Evolutionary conservation across 2,113 vertebrate species (phyloP).

Genomic region (Mohoua ochrocephala): DNA sequence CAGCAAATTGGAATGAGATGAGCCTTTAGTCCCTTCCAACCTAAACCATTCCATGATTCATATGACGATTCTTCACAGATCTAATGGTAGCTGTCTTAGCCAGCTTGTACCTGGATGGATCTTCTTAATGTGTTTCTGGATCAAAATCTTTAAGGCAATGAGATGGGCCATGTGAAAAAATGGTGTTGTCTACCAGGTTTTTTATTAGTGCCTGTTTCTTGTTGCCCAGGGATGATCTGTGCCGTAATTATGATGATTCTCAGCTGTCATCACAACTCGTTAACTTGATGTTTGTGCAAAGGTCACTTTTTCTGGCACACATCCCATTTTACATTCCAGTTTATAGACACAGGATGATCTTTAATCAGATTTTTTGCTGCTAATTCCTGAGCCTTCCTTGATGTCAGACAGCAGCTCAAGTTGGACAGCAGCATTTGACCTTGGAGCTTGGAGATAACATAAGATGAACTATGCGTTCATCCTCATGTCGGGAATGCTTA

Average conservation of each 20-base stretch:
- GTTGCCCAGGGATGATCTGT: not conserved
- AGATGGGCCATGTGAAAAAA: not conserved
- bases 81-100: not conserved
- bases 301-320: not conserved
- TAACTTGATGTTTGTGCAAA: not conserved
- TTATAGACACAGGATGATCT: not conserved
- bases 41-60: not conserved
- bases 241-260: not conserved
- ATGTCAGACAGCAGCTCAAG: not conserved
- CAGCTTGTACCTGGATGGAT: not conserved
- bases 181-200: not conserved
- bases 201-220: not conserved
- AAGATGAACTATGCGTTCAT: not conserved
- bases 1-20: not conserved
- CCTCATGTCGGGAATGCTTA: not conserved
- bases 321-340: not conserved
- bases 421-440: not conserved
- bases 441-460: not conserved
- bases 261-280: not conserved
- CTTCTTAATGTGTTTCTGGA: not conserved
- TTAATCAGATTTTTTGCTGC: not conserved
- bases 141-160: not conserved
- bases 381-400: not conserved
- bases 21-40: not conserved
- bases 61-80: not conserved